A percentile compares a stretch with the other conserved stretches of the same genome.
These are phyloP conservation scores for Atractosteus spatula DNA, from an alignment of 2,113 vertebrate species.

Conservation along the genomic window DNA sequence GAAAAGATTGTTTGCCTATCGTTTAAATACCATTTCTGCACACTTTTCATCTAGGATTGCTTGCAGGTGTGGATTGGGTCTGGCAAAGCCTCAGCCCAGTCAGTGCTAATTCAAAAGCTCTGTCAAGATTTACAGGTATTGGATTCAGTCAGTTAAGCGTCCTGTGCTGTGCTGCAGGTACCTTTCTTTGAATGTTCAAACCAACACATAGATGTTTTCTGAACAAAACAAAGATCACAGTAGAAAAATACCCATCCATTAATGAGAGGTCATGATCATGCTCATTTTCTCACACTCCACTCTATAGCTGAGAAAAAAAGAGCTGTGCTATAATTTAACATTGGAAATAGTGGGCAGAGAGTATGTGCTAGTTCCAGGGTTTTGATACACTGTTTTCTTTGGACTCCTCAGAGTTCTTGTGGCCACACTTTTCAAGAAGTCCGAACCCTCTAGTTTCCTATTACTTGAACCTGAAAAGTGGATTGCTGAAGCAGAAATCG, in stretches of 20 bases:
- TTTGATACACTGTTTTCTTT: conserved; percentile 77
- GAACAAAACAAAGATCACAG: conserved; percentile 19
- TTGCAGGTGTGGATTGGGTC: too few relatives aligned
- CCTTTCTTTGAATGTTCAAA: too few relatives aligned
- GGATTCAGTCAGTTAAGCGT: too few relatives aligned
- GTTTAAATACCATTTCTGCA: too few relatives aligned
- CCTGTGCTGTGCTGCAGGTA: too few relatives aligned
- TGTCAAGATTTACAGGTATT: too few relatives aligned
- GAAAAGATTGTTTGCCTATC: too few relatives aligned
- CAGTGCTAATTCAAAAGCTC: too few relatives aligned
- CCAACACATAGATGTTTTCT: neutral
- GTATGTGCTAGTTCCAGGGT: conserved; percentile 60
- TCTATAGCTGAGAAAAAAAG: neutral
- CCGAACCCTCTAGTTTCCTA: conserved; percentile 69
- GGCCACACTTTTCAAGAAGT: conserved; percentile 67
- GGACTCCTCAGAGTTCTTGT: conserved; percentile 70
- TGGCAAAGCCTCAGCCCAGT: too few relatives aligned
- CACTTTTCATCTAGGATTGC: too few relatives aligned
- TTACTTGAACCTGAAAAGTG: conserved; percentile 62
- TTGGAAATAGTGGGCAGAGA: conserved; percentile 24
- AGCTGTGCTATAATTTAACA: conserved; percentile 31
- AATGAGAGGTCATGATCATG: neutral
- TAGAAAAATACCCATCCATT: neutral
- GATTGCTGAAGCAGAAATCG: conserved; percentile 2
- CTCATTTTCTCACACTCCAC: too few relatives aligned